These are phyloP conservation scores for Amphipoea lucens DNA, from an alignment of 2,888 invertebrate species.

Conservation along the genomic window DNA sequence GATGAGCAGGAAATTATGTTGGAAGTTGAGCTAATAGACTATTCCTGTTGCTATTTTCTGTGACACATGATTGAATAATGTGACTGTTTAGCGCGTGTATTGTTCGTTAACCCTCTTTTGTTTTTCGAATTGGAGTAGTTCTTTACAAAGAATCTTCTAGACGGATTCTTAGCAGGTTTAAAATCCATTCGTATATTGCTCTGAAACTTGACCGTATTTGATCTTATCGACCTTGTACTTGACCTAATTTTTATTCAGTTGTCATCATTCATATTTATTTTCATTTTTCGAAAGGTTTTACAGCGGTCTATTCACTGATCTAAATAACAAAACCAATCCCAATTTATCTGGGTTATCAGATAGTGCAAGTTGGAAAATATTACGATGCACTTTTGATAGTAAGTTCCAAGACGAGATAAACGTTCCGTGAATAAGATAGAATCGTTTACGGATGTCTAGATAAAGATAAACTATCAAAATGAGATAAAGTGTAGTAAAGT, in stretches of 20 bases:
- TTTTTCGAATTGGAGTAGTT: background rate
- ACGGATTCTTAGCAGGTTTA: background rate
- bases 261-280: slow-evolving; percentile 21
- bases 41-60: slow-evolving; percentile 53
- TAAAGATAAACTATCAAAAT: slow-evolving; percentile 35
- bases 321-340: slow-evolving; percentile 15
- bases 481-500: slow-evolving; percentile 54
- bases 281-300: background rate
- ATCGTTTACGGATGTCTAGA: slow-evolving; percentile 22
- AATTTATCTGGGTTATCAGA: slow-evolving; percentile 26
- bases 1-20: slow-evolving; percentile 43
- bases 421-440: slow-evolving; percentile 23
- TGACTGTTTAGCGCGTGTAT: slow-evolving; percentile 25
- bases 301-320: background rate
- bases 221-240: slow-evolving; percentile 32
- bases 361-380: slow-evolving; percentile 12
- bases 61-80: slow-evolving; percentile 47
- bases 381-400: slow-evolving; percentile 30
- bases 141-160: background rate
- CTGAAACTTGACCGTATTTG: slow-evolving; percentile 1
- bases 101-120: background rate
- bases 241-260: slow-evolving; percentile 27
- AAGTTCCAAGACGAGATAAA: slow-evolving; percentile 43
- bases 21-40: slow-evolving; percentile 46
- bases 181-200: background rate